Base-by-base conservation (phyloP, 2,888 invertebrate species). In the Cylloceria caligata region DNA sequence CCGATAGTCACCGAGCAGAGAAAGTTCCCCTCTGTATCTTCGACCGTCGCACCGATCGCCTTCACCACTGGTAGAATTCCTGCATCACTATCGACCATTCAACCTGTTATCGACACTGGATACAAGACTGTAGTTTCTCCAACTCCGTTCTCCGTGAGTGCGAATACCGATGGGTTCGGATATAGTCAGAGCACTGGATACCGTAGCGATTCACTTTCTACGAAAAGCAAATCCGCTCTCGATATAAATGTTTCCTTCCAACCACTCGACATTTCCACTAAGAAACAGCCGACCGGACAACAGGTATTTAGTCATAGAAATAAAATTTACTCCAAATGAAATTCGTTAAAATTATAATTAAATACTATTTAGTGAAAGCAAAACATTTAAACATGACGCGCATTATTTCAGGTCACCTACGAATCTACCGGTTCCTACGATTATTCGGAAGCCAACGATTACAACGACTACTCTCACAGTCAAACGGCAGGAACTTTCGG, bases 21-120 rank as follows among this genome's bases (percentile, higher is more conserved):
- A 74, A 69, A 80, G 34, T 73, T 75, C 65, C 73, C 81, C 0
- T 49, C 79, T n/a, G 62, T 86, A 84, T 76, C 82, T 76, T 67
- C 88, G 83, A 84, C 88, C 79, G 71, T 76, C 0, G 42, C 84
- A 2, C 88, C 91, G 0, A 79, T 87, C n/a, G 83, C 78, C 36
- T 91, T 86, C 36, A 90, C 91, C 1, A 89, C 88, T 27, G 87
- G 87, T 34, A 88, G 85, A 69, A 47, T 89, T 30, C 89, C 91
- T 2, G 77, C 80, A 39, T 24, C 78, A 1, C 62, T 87, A 5
- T 87, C 91, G 0, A 90, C 89, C 0, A 86, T 87, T 24, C 87
- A 82, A 16, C 91, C 92, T n/a, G 78, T 87, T 1, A 47, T 88
- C 57, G 86, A 88, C 36, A 88, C 76, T 62, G 88, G 87, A 19